A percentile compares a stretch with the other conserved stretches of the same genome.
Conservation (phyloP, 2,888 invertebrate genomes). For the Aelia acuminata region DNA sequence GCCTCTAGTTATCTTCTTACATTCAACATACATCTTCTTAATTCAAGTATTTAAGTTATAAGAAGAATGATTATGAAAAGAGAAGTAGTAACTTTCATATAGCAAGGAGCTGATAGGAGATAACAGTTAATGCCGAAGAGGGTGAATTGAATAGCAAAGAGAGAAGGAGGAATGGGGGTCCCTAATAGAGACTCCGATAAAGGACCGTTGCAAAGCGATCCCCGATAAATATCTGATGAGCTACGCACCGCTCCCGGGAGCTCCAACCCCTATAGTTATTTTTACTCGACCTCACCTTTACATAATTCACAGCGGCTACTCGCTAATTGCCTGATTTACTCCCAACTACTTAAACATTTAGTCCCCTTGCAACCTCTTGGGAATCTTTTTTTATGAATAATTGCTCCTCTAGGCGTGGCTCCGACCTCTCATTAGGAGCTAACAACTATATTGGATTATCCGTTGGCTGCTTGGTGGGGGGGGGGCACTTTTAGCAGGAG, state of each 20-base stretch:
- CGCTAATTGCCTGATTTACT: conserved; percentile 48
- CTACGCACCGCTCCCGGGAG: not conserved
- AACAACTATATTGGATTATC: conserved; percentile 50
- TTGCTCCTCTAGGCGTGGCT: conserved; percentile 32
- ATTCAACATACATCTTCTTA: too few species aligned
- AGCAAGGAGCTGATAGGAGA: not conserved
- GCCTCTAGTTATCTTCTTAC: too few species aligned
- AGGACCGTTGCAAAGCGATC: not conserved
- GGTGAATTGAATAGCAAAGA: not conserved
- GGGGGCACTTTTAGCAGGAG: not conserved
- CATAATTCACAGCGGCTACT: not conserved
- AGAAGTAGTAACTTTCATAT: not conserved
- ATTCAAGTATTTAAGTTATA: too few species aligned
- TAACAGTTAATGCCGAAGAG: not conserved
- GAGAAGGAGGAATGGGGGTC: too few species aligned
- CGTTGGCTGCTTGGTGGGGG: not conserved
- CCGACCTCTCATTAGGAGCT: conserved; percentile 9
- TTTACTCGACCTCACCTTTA: conserved; percentile 17
- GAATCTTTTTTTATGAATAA: conserved; percentile 46
- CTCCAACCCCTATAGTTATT: not conserved
- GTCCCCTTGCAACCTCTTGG: not conserved
- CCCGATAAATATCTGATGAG: conserved; percentile 14
- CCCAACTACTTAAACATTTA: conserved; percentile 43
- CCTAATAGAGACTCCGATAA: not conserved
- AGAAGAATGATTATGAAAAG: not conserved